Conservation (phyloP, 2,113 vertebrate species). For the Tichodroma muraria region DNA sequence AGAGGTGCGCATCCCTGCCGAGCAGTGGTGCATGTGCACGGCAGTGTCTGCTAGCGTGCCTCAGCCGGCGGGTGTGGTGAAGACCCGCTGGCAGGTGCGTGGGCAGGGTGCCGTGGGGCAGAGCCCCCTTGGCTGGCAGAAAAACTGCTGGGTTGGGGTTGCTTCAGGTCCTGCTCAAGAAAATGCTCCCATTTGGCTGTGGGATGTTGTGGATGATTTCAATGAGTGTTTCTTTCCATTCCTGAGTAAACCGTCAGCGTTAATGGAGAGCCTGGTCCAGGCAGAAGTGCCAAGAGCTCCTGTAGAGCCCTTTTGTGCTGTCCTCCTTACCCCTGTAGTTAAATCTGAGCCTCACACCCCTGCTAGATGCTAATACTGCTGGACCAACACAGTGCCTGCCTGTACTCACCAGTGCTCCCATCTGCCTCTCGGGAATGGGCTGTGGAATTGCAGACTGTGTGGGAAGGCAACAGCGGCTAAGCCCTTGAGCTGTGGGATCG, state of each 20-base stretch:
- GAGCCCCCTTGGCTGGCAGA: background rate
- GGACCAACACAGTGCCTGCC: background rate
- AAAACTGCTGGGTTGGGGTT: background rate
- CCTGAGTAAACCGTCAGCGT: background rate
- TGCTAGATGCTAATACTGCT: background rate
- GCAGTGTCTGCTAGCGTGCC: background rate
- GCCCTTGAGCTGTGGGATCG: background rate
- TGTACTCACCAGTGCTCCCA: background rate
- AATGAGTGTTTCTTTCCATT: background rate
- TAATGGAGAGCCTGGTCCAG: background rate
- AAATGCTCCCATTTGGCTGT: background rate
- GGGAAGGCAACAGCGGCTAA: conserved; percentile 12
- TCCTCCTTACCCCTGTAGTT: background rate
- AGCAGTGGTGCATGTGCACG: rapidly evolving
- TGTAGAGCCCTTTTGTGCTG: background rate
- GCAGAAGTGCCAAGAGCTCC: background rate
- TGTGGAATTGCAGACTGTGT: background rate
- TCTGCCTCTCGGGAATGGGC: background rate
- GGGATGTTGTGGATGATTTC: background rate
- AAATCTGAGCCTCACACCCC: background rate
- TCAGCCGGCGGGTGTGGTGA: background rate
- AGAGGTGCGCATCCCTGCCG: background rate
- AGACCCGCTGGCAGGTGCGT: background rate
- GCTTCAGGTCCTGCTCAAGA: background rate
- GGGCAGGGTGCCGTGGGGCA: background rate